Conservation (phyloP, 2,888 invertebrate species). For the Agonopterix subpropinquella region DNA sequence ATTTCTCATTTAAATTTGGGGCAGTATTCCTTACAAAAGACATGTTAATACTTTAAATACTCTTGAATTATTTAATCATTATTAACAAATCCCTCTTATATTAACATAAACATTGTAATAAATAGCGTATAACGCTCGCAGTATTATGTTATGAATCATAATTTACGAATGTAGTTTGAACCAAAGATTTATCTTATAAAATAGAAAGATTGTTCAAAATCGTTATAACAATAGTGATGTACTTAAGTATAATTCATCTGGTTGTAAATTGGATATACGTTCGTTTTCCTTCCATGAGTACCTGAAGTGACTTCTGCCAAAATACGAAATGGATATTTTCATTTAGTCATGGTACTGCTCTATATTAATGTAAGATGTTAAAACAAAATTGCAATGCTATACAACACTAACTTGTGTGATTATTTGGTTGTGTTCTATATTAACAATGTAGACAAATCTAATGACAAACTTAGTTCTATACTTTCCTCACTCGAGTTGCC, state of each 20-base stretch:
- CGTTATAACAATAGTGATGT: conserved; percentile 12
- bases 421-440: conserved; percentile 69
- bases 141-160: conserved; percentile 22
- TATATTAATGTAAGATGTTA: conserved; percentile 23
- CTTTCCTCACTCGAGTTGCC: conserved; percentile 38
- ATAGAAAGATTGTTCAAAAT: conserved; percentile 13
- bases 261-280: conserved; percentile 10
- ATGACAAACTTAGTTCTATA: conserved; percentile 29
- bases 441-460: conserved; percentile 54
- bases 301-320: conserved; percentile 46
- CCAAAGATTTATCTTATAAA: conserved; percentile 5
- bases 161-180: conserved; percentile 22
- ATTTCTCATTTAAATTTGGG: conserved; percentile 49
- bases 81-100: conserved; percentile 39
- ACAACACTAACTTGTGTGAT: conserved; percentile 65
- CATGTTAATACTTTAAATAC: conserved; percentile 53
- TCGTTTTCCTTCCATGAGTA: conserved; percentile 54
- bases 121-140: conserved; percentile 40
- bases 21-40: conserved; percentile 71
- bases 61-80: conserved; percentile 36
- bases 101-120: conserved; percentile 24
- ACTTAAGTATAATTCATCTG: conserved; percentile 10
- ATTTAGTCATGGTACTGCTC: conserved; percentile 23
- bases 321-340: conserved; percentile 22
- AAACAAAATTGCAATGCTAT: conserved; percentile 21